Evolutionary conservation across 2,888 invertebrate species (phyloP), one percentile per base, ranked within the genome.

Genomic region (Spisula subtruncata): DNA sequence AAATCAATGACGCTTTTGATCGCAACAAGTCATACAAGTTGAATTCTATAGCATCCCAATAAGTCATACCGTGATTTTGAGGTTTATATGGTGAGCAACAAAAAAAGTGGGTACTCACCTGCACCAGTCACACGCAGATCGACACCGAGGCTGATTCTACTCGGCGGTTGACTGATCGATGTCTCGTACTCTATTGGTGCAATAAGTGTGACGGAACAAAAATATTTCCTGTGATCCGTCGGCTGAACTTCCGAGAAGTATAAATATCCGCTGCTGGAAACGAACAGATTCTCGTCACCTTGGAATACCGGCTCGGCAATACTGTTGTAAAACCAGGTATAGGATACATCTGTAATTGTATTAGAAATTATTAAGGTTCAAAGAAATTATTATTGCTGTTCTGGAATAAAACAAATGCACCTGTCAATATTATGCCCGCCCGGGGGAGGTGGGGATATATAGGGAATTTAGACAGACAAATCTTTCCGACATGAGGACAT

Each of bases 291-390:
- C 5, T 94, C 94, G 86, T 99, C 97, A 95, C 99, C 98, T 97
- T 99, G 98, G 96, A 99, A 98, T 0, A 99, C 98, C 94, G 99
- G 98, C 96, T 99, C 99, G 0, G 98, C 98, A 94, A 99, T 99
- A 95, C 98, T 98, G 95, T 98, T 98, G 92, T 99, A 98, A 16
- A 98, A 98, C 99, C 99, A 99, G 93, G 98, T 98, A 96, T 98
- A 99, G 0, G 41, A 51, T 0, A 32, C 71, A 10, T 20, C 85
- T 85, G 80, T 12, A 80, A 56, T 48, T n/a, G 14, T n/a, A 41
- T 41, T 41, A 41, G 8, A 41, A 41, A 5, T 41, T 41, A 41
- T n/a, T n/a, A n/a, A n/a, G n/a, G 41, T 5, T 8, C 4, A 41
- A 41, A 41, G 2, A 41, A 41, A 41, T 41, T 41, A 41, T 5